Evolutionary conservation across 2,888 invertebrate genomes (phyloP).

Genomic region (Ptychoptera contaminata): DNA sequence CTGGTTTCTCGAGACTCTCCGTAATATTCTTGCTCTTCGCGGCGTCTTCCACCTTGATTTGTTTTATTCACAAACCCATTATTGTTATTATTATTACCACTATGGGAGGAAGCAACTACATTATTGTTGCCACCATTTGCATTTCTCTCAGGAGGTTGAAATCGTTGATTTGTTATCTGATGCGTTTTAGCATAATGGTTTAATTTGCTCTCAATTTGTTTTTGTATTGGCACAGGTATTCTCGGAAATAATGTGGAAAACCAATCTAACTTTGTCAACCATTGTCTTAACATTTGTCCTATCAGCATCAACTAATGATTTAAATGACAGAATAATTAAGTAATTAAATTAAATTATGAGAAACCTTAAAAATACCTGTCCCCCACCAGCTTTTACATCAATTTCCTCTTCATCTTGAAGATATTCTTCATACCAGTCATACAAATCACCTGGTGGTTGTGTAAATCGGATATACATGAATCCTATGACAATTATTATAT

Average conservation of each 20-base stretch:
- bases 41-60: background rate
- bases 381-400: constrained; percentile 96
- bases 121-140: too few species aligned
- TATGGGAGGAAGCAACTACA: constrained; percentile 16
- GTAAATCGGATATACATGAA: constrained; percentile 81
- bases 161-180: background rate
- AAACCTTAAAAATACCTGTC: constrained; percentile 41
- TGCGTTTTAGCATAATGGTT: constrained; percentile 43
- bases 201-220: constrained; percentile 69
- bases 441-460: constrained; percentile 87
- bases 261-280: constrained; percentile 95
- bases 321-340: background rate
- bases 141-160: too few species aligned
- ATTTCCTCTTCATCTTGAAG: constrained; percentile 93
- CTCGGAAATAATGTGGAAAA: constrained; percentile 96
- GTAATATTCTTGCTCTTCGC: constrained; percentile 1
- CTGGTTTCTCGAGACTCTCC: background rate
- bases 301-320: constrained; percentile 53
- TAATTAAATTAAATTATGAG: background rate
- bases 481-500: constrained; percentile 27
- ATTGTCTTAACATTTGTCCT: constrained; percentile 82
- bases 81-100: background rate
- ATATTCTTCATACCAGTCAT: constrained; percentile 95
- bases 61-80: too few species aligned
- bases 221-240: constrained; percentile 95